Base-by-base conservation (phyloP, 2,888 invertebrate species). In the Lycia hirtaria region DNA sequence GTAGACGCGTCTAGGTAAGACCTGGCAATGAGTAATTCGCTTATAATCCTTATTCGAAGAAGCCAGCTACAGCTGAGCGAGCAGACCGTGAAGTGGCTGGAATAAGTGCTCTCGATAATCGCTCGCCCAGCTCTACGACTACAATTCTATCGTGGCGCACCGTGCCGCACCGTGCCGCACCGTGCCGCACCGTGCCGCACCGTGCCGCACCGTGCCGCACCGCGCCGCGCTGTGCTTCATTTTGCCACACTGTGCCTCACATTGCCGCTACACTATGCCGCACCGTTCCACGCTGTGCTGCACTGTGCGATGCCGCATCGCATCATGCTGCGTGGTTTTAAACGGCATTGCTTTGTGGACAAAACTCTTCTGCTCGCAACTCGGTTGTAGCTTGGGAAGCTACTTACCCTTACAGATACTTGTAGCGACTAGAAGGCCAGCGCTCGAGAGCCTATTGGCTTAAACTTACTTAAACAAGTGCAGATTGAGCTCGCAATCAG, bases 331-430 rank as follows among this genome's bases (percentile, higher is more conserved):
- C 26, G 26, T 26, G 26, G 1, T 9, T 26, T 26, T 6, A 9
- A 26, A 26, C 26, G 26, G 26, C 26, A 26, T 9, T 6, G 56
- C 52, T 44, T 47, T 66, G 67, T 71, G 65, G 62, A 62, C 68
- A 33, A 55, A 68, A 43, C 61, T 59, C 64, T 71, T 45, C 44
- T 6, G 6, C 9, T 9, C 26, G 26, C 6, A 26, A 26, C 32
- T 32, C 12, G 12, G 14, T 32, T 32, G 6, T 14, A 32, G 32
- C 14, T 14, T 32, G 6, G 32, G 17, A 35, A n/a, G n/a, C n/a
- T n/a, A n/a, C n/a, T 26, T 26, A 9, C 35, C 9, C 17, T 35
- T 7, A 2, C n/a, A n/a, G n/a, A n/a, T n/a, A n/a, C 17, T 17
- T 10, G 1, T 35, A 17, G 15, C 17, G n/a, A 35, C 35, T 35